These are phyloP conservation scores for Actinopyga echinites DNA, from an alignment of 53 echinoderm and acorn worm genomes.

Conservation along the genomic window DNA sequence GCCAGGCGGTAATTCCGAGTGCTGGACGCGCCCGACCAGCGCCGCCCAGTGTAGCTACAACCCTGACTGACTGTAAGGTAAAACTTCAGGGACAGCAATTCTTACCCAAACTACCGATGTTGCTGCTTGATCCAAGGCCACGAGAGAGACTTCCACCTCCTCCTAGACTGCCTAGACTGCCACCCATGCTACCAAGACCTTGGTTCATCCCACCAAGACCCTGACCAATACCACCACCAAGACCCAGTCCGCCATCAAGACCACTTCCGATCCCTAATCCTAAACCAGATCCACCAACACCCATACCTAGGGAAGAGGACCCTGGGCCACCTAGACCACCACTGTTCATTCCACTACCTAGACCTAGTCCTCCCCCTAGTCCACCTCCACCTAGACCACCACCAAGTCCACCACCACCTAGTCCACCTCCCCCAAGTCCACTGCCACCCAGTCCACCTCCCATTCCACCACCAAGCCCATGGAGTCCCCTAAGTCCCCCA, in stretches of 20 bases:
- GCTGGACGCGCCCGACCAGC: no score
- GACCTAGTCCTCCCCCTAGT: slow-evolving; percentile 29
- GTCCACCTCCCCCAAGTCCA: slow-evolving; percentile 28
- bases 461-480: slow-evolving; percentile 24
- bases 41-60: no score
- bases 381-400: slow-evolving; percentile 56
- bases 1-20: no score
- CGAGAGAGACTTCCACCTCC: slow-evolving; percentile 35
- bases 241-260: slow-evolving; percentile 44
- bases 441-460: slow-evolving; percentile 55
- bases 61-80: neutral
- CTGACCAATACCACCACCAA: slow-evolving; percentile 53
- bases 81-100: neutral
- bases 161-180: neutral
- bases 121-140: slow-evolving; percentile 32
- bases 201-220: slow-evolving; percentile 27
- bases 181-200: slow-evolving; percentile 31
- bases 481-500: neutral
- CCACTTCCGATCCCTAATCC: slow-evolving; percentile 53
- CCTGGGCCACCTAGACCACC: slow-evolving; percentile 53
- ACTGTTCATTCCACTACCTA: slow-evolving; percentile 45
- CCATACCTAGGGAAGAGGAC: slow-evolving; percentile 41
- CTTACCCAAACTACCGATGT: slow-evolving; percentile 11
- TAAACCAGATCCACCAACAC: slow-evolving; percentile 16
- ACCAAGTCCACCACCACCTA: slow-evolving; percentile 9